Evolutionary conservation across 2,888 invertebrate genomes (phyloP).

Genomic region (Stegana nigrithorax): DNA sequence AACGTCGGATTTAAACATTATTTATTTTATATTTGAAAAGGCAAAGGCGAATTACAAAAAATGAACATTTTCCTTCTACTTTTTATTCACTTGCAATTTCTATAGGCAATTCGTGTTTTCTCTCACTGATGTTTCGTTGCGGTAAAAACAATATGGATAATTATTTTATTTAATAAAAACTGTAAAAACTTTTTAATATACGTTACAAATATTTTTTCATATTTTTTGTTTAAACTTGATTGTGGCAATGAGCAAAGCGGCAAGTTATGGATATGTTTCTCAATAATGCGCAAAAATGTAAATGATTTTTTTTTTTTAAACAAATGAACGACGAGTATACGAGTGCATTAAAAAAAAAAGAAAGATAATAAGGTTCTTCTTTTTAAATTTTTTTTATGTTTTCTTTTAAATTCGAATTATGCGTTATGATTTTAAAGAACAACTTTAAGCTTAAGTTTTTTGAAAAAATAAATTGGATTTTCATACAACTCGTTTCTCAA

Average conservation of each 20-base stretch:
- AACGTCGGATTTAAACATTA: no score
- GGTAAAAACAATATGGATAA: background rate
- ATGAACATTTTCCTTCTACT: slow-evolving; percentile 29
- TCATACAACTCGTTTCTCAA: no score
- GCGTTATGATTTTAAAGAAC: slow-evolving; percentile 35
- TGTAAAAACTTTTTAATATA: background rate
- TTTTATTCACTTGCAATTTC: slow-evolving; percentile 18
- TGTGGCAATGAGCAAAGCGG: slow-evolving; percentile 12
- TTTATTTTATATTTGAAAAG: background rate
- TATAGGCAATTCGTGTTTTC: slow-evolving; percentile 31
- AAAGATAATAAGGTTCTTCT: no score
- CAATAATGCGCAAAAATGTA: no score
- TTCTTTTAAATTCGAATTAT: slow-evolving; percentile 35
- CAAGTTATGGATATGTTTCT: background rate
- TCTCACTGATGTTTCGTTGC: no score
- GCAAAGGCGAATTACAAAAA: background rate
- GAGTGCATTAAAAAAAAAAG: no score
- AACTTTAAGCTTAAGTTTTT: background rate
- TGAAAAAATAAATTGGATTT: background rate
- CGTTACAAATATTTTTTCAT: background rate
- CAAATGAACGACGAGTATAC: no score
- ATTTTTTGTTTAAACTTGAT: slow-evolving; percentile 18
- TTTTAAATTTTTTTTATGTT: slow-evolving; percentile 19
- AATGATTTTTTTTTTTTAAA: no score
- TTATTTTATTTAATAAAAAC: background rate